Conservation (phyloP, 2,113 vertebrate genomes). For the Austrofundulus limnaeus region DNA sequence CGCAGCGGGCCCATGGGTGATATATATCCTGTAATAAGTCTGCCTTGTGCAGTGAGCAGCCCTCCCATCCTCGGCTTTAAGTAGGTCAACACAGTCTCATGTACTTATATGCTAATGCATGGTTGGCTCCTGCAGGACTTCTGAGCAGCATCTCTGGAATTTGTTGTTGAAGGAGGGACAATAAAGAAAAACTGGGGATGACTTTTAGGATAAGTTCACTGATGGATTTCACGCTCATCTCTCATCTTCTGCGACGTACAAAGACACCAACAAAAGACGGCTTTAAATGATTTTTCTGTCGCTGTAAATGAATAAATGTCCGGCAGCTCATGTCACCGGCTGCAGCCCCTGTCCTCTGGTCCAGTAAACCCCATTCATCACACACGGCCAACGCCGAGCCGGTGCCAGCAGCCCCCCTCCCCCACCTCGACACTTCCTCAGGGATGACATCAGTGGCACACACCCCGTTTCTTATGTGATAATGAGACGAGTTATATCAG, state of each 20-base stretch:
- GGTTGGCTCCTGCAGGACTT: conserved; percentile 22
- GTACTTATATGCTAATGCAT: conserved; percentile 5
- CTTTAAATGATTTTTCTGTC: conserved; percentile 66
- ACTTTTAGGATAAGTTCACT: conserved; percentile 51
- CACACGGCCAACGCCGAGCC: conserved; percentile 8
- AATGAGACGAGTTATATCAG: conserved; percentile 35
- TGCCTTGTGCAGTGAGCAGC: conserved; percentile 3
- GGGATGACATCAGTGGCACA: conserved; percentile 3
- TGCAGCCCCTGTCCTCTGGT: conserved; percentile 61
- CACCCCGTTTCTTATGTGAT: conserved; percentile 5
- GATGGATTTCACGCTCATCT: conserved; percentile 7
- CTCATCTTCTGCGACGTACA: conserved; percentile 6
- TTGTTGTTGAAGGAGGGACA: background rate
- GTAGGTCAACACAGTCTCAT: conserved; percentile 27
- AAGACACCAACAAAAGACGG: conserved; percentile 27
- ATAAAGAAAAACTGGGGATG: conserved; percentile 22
- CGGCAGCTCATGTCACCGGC: conserved; percentile 57
- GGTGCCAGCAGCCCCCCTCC: conserved; percentile 39
- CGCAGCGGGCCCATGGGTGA: background rate
- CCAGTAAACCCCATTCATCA: conserved; percentile 74
- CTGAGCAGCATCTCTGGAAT: background rate
- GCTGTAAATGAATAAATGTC: conserved; percentile 71
- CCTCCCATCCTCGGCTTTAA: conserved; percentile 30
- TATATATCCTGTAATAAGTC: background rate
- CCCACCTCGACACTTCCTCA: no score